phyloP scores from a whole-genome alignment of 1,140 invertebrate species.

The Drosophila sp. region DNA sequence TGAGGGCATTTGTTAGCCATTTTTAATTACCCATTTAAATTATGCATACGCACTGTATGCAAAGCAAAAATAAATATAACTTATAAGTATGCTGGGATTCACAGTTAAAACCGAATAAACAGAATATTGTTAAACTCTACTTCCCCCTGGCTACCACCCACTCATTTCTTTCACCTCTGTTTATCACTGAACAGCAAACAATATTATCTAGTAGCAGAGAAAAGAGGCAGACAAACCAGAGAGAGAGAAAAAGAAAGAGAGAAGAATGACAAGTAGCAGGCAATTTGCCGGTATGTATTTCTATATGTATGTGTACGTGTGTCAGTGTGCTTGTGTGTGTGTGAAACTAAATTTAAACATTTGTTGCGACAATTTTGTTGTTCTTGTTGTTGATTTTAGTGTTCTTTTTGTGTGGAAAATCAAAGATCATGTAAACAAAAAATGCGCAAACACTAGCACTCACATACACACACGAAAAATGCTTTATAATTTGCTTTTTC shows the following conservation, averaged over 20 bases:
- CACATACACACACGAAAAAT: conserved; percentile 12
- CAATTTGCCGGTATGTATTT: conserved; percentile 26
- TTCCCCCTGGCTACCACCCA: conserved; percentile 12
- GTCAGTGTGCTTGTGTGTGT: neutral
- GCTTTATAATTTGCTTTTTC: conserved; percentile 14
- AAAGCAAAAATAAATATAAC: neutral
- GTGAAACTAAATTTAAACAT: conserved; percentile 29
- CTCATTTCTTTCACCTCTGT: conserved; percentile 10
- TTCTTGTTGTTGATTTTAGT: conserved; percentile 10
- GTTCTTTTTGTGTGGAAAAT: conserved; percentile 13
- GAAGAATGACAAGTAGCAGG: conserved; percentile 1
- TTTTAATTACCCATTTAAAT: conserved; percentile 17
- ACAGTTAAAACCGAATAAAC: neutral
- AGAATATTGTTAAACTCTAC: neutral
- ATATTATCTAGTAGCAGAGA: conserved; percentile 32
- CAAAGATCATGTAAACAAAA: conserved; percentile 50
- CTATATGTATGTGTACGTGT: conserved; percentile 10
- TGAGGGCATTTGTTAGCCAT: neutral
- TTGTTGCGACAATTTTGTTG: conserved; percentile 5
- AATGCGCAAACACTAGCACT: neutral
- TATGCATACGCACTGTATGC: conserved; percentile 13
- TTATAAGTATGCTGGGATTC: too few species aligned
- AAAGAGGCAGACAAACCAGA: neutral
- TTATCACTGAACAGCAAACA: conserved; percentile 44
- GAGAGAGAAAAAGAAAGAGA: conserved; percentile 1